Percentiles rank a stretch among this genome's conserved stretches.
phyloP scores from a whole-genome alignment of 2,888 invertebrate species.

The Microdon myrmicae region DNA sequence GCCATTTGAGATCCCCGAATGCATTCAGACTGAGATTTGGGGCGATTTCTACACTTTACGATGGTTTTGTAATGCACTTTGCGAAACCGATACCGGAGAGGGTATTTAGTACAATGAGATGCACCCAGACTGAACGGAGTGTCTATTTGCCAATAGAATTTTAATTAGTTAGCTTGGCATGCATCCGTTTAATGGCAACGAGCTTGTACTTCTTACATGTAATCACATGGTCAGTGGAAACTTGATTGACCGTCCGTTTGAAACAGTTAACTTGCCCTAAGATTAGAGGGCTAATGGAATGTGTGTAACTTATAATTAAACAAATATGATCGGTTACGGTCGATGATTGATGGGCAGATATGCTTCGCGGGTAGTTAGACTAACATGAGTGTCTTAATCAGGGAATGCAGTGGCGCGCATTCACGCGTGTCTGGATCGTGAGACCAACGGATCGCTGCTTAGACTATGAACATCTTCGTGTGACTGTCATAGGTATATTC shows the following conservation, averaged over 20 bases:
- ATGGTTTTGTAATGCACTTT: conserved; percentile 5
- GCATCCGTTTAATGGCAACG: conserved; percentile 48
- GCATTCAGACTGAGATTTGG: conserved; percentile 35
- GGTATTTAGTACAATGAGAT: conserved; percentile 1
- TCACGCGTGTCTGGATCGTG: no score
- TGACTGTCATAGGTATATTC: no score
- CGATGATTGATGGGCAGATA: background rate
- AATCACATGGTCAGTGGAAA: conserved; percentile 31
- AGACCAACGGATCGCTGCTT: no score
- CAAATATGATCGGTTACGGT: conserved; percentile 9
- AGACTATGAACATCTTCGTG: no score
- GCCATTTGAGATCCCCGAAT: conserved; percentile 6
- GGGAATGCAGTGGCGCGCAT: no score
- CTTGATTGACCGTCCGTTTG: conserved; percentile 18
- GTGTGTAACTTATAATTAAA: conserved; percentile 9
- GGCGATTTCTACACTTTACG: conserved; percentile 34
- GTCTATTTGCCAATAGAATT: conserved; percentile 37
- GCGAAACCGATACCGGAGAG: background rate
- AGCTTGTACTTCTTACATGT: no score
- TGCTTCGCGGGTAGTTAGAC: background rate
- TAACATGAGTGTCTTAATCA: no score
- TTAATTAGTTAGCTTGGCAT: conserved; percentile 40
- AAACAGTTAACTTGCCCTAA: conserved; percentile 8
- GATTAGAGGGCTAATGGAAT: conserved; percentile 8
- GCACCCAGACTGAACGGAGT: conserved; percentile 11